Base-by-base conservation (phyloP, 2,888 invertebrate genomes). In the Polydrusus cervinus region DNA sequence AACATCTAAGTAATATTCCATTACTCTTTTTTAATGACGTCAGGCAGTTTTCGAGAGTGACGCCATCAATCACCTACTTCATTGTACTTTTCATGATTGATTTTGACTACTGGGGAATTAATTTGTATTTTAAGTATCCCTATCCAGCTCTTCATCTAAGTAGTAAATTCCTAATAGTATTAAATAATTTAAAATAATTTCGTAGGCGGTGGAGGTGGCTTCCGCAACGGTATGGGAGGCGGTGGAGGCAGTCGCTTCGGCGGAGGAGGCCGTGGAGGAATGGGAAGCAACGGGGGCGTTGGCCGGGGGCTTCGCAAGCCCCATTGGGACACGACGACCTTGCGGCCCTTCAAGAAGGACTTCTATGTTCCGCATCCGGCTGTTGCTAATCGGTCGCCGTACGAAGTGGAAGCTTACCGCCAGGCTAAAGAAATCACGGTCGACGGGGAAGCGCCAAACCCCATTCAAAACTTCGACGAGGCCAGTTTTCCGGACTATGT, bases 401-500 rank as follows among this genome's bases (percentile, higher is more conserved):
- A 91, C 16, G 92, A 93, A 81, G 91, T 95, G 0, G 93, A 94
- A 82, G 90, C 92, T 71, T 96, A 93, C 88, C 91, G 95, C 45
- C 87, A 91, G 25, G 89, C 92, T 5, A 93, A 96, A 83, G 94
- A 97, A 88, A 97, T 98, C 51, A 96, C 96, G 20, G 93, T 97
- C 0, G 93, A 94, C 80, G 97, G 97, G 25, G 80, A 82, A 43
- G 83, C 84, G 80, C 95, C 95, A 0, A 93, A 94, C 84, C 96
- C 96, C 10, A 93, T 95, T 13, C 88, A 94, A 79, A 89, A 90
- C 30, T 96, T 96, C 85, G 92, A 92, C 66, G 95, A 96, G 87
- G 94, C 94, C 43, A 90, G 91, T 78, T 95, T 95, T 83, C 95
- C 95, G 3, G 93, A 93, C 85, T 92, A 93, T 85, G 93, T 94